These are phyloP conservation scores for Cyclargus thomasi DNA, from an alignment of 1,140 invertebrate genomes.

Conservation along the genomic window DNA sequence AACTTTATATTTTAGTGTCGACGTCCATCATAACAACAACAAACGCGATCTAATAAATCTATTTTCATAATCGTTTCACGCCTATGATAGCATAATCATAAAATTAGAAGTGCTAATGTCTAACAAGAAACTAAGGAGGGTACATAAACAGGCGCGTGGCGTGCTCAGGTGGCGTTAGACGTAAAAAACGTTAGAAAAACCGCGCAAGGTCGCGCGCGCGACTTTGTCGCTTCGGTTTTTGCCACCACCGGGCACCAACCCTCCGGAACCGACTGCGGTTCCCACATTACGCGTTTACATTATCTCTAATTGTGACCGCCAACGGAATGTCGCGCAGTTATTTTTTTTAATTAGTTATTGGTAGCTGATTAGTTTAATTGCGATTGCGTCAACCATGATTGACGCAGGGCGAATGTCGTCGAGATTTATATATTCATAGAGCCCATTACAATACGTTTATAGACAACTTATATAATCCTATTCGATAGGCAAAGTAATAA, in stretches of 20 bases:
- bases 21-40: neutral
- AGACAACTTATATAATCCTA: too few relatives aligned
- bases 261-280: slow-evolving; percentile 37
- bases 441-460: too few relatives aligned
- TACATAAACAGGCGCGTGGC: slow-evolving; percentile 17
- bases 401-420: neutral
- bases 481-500: too few relatives aligned
- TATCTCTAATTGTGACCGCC: slow-evolving; percentile 18
- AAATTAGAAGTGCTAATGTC: slow-evolving; percentile 15
- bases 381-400: neutral
- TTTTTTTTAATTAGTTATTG: neutral
- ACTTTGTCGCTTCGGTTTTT: slow-evolving; percentile 29
- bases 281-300: slow-evolving; percentile 19
- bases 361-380: neutral
- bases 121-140: slow-evolving; percentile 16
- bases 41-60: slow-evolving; percentile 1
- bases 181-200: slow-evolving; percentile 35
- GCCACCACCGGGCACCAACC: slow-evolving; percentile 32
- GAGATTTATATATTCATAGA: too few relatives aligned
- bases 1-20: neutral
- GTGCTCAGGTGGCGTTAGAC: slow-evolving; percentile 29
- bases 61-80: neutral
- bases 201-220: slow-evolving; percentile 29
- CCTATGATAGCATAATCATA: slow-evolving; percentile 12
- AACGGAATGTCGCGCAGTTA: neutral